Evolutionary conservation across 2,888 invertebrate species (phyloP).

Genomic region (Melanophora roralis): DNA sequence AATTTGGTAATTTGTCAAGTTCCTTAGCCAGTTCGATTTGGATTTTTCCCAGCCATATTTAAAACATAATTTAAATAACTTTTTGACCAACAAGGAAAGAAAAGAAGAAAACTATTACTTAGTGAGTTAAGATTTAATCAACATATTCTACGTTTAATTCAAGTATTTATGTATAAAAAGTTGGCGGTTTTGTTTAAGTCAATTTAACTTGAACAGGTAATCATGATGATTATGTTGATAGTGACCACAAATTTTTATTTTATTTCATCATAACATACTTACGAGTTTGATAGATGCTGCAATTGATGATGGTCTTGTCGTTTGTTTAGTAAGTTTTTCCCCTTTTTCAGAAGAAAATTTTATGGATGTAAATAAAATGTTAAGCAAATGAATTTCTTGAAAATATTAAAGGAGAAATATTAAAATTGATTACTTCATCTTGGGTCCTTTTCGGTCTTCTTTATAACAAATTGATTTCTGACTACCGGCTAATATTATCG

Average conservation of each 20-base stretch:
- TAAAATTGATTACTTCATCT: no score
- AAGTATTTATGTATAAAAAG: background rate
- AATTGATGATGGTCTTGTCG: slow-evolving; percentile 56
- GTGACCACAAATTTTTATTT: slow-evolving; percentile 27
- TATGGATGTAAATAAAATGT: slow-evolving; percentile 52
- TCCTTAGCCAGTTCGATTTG: slow-evolving; percentile 49
- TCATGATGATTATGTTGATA: slow-evolving; percentile 19
- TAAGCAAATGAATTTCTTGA: no score
- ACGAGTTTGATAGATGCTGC: slow-evolving; percentile 56
- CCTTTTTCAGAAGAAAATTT: slow-evolving; percentile 41
- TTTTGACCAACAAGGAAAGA: background rate
- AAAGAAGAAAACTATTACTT: background rate
- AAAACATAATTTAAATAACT: slow-evolving; percentile 46
- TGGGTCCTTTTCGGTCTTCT: no score
- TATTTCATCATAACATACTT: slow-evolving; percentile 39
- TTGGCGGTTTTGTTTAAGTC: slow-evolving; percentile 6
- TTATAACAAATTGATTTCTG: no score
- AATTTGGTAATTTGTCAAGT: slow-evolving; percentile 61
- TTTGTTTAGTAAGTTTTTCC: slow-evolving; percentile 15
- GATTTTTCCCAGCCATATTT: slow-evolving; percentile 54
- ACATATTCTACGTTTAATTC: background rate
- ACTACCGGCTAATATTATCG: no score
- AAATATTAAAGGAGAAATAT: no score
- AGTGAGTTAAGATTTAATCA: slow-evolving; percentile 43
- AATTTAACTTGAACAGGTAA: background rate